A percentile compares a stretch with the other conserved stretches of the same genome.
These are phyloP conservation scores for Rhodeus uyekii DNA, from an alignment of 2,797 vertebrate species.

Conservation along the genomic window DNA sequence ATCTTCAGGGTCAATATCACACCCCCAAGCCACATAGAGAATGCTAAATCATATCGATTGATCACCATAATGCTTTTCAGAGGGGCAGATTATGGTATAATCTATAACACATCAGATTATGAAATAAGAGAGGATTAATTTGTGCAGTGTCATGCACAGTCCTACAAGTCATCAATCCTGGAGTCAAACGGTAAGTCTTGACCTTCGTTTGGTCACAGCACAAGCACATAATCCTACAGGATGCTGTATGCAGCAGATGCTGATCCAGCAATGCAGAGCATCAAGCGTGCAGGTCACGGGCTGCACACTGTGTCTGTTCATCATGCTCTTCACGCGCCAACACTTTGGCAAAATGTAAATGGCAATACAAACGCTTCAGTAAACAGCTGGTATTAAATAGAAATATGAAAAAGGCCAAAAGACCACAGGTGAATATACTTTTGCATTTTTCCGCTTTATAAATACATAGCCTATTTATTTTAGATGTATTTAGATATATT, in stretches of 20 bases:
- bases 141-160: background rate
- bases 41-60: conserved; percentile 24
- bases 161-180: conserved; percentile 7
- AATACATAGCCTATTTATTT: background rate
- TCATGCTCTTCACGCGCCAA: background rate
- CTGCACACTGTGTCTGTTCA: background rate
- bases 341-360: background rate
- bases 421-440: background rate
- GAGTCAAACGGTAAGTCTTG: background rate
- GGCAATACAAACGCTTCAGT: background rate
- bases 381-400: background rate
- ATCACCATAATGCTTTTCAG: background rate
- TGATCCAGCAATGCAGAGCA: conserved; percentile 2
- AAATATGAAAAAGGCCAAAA: background rate
- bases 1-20: conserved; percentile 29
- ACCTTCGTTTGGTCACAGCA: conserved; percentile 21
- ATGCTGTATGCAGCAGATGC: background rate
- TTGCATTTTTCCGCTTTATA: background rate
- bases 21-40: background rate
- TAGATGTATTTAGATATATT: background rate
- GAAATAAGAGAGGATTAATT: conserved; percentile 13
- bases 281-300: background rate
- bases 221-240: background rate
- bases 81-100: conserved; percentile 11
- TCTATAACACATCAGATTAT: conserved; percentile 9